Evolutionary conservation across 2,113 vertebrate genomes (phyloP).

Genomic region (Megaceryle torquata): DNA sequence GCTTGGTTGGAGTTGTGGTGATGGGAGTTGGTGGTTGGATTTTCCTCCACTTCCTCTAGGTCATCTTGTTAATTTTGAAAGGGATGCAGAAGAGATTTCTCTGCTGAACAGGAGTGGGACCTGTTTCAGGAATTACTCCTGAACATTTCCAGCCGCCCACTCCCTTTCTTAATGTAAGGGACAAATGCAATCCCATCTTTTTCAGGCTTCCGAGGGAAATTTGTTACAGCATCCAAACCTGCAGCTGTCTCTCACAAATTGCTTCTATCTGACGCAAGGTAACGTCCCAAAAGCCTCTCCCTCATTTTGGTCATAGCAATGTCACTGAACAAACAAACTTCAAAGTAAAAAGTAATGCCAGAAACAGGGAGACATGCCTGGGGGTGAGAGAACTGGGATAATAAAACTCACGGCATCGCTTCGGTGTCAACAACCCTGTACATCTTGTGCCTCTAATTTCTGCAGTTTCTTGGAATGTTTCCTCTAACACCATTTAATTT

Average conservation of each 20-base stretch:
- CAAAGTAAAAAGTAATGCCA: neutral
- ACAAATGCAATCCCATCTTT: neutral
- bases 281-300: neutral
- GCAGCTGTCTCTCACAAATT: neutral
- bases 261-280: neutral
- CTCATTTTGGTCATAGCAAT: neutral
- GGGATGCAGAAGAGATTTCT: neutral
- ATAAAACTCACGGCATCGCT: neutral
- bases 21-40: neutral
- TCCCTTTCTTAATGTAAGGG: neutral
- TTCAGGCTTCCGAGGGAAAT: neutral
- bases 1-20: neutral
- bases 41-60: neutral
- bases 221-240: neutral
- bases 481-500: neutral
- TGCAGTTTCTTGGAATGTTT: neutral
- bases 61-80: neutral
- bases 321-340: conserved; percentile 42
- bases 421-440: neutral
- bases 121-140: neutral
- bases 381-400: neutral
- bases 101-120: neutral
- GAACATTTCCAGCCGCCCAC: neutral
- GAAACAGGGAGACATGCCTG: neutral
- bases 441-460: neutral